Evolutionary conservation across 2,797 vertebrate species (phyloP), one percentile per base, ranked within the genome.

Genomic region (Coreius guichenoti): DNA sequence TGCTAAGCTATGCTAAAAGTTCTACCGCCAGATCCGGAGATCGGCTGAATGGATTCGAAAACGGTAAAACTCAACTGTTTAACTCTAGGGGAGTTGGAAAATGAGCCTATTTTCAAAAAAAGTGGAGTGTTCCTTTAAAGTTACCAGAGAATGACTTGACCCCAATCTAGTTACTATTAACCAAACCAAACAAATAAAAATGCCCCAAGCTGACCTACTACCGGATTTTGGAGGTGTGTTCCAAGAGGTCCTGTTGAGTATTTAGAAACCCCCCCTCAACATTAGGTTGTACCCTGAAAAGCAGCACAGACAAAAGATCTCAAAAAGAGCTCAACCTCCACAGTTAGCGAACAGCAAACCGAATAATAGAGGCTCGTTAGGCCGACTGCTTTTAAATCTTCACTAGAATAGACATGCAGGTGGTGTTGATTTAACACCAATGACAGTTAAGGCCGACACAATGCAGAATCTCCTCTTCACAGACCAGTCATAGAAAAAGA

Each of bases 381-480:
- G 9, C 39, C 13, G 65, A 65, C 51, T 73, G 74, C 83, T 56
- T 75, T 68, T 83, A 83, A 88, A 74, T 83, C 81, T 79, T 65
- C 63, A 47, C 78, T 69, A 83, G 70, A 73, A 86, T 61, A 83
- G 80, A 74, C 56, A 17, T 73, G 73, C 83, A 87, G 83, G 84
- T 86, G 84, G 68, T 83, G 87, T 80, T 61, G 80, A 82, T 86
- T 88, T 78, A 87, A 85, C 73, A 81, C 86, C 79, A 85, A 49
- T 54, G 79, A 87, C 73, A 73, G 82, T 84, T 58, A 63, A 82
- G 78, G 7, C 36, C 39, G 21, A 73, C 33, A 85, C 68, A 86
- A 83, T 82, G 23, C 69, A 74, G 36, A 79, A 29, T 74, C 68
- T 67, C 61, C 74, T 75, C 78, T 86, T 74, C 81, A 68, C 80